phyloP scores from a whole-genome alignment of 2,797 vertebrate genomes.

The Balearica regulorum region DNA sequence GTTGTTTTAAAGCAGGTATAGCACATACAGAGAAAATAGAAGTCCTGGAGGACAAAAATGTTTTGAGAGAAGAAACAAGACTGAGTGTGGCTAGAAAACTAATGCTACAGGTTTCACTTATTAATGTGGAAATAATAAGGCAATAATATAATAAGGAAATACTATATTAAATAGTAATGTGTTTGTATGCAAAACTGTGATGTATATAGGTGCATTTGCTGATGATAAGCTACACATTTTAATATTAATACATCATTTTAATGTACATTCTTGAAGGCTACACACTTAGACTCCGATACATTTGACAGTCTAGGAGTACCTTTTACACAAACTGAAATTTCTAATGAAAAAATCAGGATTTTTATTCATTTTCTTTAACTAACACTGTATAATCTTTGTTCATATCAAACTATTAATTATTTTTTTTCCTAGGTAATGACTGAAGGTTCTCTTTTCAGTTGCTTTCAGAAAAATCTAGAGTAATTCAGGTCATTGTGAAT shows the following conservation, averaged over 20 bases:
- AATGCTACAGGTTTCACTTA: not conserved
- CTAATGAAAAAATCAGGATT: not conserved
- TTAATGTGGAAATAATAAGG: not conserved
- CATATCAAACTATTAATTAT: too few relatives aligned
- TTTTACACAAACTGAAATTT: not conserved
- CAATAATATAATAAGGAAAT: not conserved
- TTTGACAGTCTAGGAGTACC: not conserved
- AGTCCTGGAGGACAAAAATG: not conserved
- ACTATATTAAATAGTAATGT: not conserved
- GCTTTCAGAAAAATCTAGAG: not conserved
- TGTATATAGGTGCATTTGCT: not conserved
- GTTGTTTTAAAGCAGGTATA: not conserved
- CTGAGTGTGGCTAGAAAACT: not conserved
- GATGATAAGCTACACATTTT: not conserved
- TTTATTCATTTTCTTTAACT: not conserved
- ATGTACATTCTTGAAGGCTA: not conserved
- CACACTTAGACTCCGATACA: not conserved
- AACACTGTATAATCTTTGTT: not conserved
- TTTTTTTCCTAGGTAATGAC: not conserved
- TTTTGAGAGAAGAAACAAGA: not conserved
- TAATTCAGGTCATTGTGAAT: not conserved
- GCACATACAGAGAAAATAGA: not conserved
- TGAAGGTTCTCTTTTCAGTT: not conserved
- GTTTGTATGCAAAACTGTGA: not conserved
- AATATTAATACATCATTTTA: not conserved